Conservation (phyloP, 2,113 vertebrate species). For the Arvicanthis niloticus region DNA sequence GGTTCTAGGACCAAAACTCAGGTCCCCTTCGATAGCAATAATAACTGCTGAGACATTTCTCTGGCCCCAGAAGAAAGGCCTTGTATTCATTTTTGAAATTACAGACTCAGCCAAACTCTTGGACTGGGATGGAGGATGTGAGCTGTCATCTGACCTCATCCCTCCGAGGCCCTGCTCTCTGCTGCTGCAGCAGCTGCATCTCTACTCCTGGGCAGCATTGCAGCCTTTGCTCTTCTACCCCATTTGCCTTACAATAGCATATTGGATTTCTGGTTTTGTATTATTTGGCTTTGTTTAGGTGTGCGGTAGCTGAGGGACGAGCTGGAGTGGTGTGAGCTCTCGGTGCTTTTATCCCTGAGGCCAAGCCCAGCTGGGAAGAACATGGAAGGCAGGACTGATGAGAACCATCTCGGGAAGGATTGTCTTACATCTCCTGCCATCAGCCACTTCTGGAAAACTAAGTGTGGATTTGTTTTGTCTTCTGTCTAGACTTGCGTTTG, state of each 20-base stretch:
- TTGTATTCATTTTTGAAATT: not conserved
- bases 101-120: not conserved
- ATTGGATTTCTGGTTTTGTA: not conserved
- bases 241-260: not conserved
- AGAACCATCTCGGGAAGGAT: not conserved
- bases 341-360: not conserved
- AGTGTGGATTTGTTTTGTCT: not conserved
- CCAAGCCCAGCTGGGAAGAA: no score
- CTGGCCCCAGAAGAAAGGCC: not conserved
- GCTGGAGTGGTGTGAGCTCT: not conserved
- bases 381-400: not conserved
- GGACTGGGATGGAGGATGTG: not conserved
- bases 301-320: not conserved
- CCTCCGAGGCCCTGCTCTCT: not conserved
- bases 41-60: not conserved
- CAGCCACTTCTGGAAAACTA: not conserved
- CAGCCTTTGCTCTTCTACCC: not conserved
- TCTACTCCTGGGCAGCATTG: not conserved
- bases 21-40: not conserved
- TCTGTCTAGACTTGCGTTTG: slow-evolving; percentile 94
- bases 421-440: not conserved
- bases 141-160: not conserved
- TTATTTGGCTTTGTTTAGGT: not conserved
- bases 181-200: fast-evolving
- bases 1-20: not conserved